These are phyloP conservation scores for Calliopum simillimum DNA, from an alignment of 2,888 invertebrate species.

Conservation along the genomic window DNA sequence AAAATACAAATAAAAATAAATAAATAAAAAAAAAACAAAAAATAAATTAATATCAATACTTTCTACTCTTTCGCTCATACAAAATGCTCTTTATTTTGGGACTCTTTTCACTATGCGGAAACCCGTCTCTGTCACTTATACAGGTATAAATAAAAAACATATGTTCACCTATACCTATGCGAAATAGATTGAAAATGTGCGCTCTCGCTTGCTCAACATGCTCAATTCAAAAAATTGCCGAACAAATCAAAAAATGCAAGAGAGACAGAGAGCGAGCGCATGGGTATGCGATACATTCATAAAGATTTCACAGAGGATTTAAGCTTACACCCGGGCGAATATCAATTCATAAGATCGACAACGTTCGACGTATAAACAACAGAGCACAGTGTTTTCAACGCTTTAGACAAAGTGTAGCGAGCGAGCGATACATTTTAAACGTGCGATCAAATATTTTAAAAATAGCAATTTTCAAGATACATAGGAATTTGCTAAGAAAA, in stretches of 20 bases:
- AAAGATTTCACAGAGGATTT: conserved; percentile 54
- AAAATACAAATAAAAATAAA: background rate
- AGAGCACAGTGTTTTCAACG: conserved; percentile 13
- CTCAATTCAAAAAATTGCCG: background rate
- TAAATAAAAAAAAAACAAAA: background rate
- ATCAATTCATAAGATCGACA: conserved; percentile 67
- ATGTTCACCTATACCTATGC: conserved; percentile 13
- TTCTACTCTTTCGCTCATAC: too few relatives aligned
- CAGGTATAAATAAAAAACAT: background rate
- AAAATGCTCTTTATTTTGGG: background rate
- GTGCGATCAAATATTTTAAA: conserved; percentile 25
- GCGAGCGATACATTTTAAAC: conserved; percentile 16
- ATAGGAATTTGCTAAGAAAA: background rate
- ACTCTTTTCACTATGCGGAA: background rate
- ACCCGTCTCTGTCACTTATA: conserved; percentile 23
- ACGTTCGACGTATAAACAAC: conserved; percentile 56
- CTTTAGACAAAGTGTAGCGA: background rate
- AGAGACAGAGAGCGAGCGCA: background rate
- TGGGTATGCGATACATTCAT: conserved; percentile 34
- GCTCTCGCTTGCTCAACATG: conserved; percentile 42
- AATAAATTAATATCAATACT: background rate
- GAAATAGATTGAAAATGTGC: background rate
- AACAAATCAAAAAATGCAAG: background rate
- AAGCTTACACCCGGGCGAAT: conserved; percentile 65
- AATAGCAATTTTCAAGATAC: background rate